Conservation (phyloP, 2,888 invertebrate genomes). For the Lymantria monacha region DNA sequence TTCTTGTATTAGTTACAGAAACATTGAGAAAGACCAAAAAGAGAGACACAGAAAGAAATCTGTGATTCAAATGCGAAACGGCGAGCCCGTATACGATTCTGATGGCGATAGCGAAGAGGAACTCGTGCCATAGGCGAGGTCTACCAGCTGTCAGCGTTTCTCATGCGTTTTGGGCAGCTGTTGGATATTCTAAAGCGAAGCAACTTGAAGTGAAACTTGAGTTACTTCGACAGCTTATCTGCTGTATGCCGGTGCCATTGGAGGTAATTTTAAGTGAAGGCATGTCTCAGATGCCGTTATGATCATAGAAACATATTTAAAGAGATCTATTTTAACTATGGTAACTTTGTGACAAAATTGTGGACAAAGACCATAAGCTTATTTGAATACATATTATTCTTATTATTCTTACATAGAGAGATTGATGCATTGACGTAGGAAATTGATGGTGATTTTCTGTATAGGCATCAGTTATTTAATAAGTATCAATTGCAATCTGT, state of each 20-base stretch:
- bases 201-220: neutral
- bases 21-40: slow-evolving; percentile 74
- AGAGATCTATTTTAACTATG: neutral
- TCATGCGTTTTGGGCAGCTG: neutral
- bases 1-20: slow-evolving; percentile 43
- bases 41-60: slow-evolving; percentile 82
- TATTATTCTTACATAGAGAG: too few species aligned
- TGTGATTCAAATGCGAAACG: slow-evolving; percentile 81
- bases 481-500: too few species aligned
- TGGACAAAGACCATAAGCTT: too few species aligned
- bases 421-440: too few species aligned
- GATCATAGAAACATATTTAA: neutral
- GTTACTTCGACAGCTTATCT: neutral
- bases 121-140: slow-evolving; percentile 76
- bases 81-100: slow-evolving; percentile 79
- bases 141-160: neutral
- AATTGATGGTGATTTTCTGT: too few species aligned
- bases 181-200: neutral
- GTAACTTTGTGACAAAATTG: too few species aligned
- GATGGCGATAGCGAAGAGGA: slow-evolving; percentile 86
- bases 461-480: too few species aligned
- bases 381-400: too few species aligned
- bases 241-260: neutral
- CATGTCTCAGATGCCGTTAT: neutral
- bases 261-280: neutral